A percentile compares a stretch with the other conserved stretches of the same genome.
Evolutionary conservation across 2,113 vertebrate species (phyloP).

Genomic region (Varanus salvator): DNA sequence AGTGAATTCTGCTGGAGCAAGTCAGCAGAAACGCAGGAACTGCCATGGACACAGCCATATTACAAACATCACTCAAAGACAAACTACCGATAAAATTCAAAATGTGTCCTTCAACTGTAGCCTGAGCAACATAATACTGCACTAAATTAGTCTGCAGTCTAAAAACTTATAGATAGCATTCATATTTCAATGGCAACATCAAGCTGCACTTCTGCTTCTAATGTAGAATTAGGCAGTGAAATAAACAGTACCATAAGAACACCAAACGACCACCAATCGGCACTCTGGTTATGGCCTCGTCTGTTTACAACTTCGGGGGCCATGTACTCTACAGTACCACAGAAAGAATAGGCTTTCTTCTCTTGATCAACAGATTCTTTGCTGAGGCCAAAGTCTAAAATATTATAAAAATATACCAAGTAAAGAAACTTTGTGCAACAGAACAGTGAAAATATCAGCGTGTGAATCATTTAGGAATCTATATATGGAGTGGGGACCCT

Average conservation of each 20-base stretch:
- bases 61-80: rapidly evolving
- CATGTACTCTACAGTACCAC: constrained; percentile 99
- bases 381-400: constrained; percentile 97
- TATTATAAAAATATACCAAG: constrained; percentile 67
- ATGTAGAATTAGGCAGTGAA: constrained; percentile 40
- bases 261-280: constrained; percentile 98
- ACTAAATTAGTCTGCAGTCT: rapidly evolving
- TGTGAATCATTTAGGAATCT: background rate
- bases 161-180: background rate
- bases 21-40: too few species aligned
- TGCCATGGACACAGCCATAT: background rate
- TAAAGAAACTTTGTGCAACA: constrained; percentile 48
- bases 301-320: constrained; percentile 98
- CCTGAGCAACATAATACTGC: background rate
- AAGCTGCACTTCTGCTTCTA: background rate
- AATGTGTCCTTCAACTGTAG: background rate
- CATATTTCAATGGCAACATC: background rate
- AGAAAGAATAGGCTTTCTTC: constrained; percentile 99
- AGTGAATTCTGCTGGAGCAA: too few species aligned
- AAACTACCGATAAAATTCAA: background rate
- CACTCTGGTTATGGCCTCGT: constrained; percentile 97
- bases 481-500: background rate
- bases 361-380: constrained; percentile 99
- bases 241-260: constrained; percentile 91
- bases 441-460: constrained; percentile 15